These are phyloP conservation scores for Parelbella ahira DNA, from an alignment of 2,888 invertebrate genomes.

Conservation along the genomic window DNA sequence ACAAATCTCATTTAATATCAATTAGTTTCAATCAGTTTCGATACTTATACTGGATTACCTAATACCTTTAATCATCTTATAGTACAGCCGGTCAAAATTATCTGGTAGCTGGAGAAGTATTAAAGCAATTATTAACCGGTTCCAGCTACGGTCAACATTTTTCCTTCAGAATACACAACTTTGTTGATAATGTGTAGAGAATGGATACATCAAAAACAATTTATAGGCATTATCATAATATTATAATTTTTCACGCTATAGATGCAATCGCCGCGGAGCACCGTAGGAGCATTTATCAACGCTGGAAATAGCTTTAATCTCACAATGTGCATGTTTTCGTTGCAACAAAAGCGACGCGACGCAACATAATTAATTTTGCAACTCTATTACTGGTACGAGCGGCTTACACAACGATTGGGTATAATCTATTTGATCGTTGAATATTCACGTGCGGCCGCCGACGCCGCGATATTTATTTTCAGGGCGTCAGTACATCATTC, in stretches of 20 bases:
- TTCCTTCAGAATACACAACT: no score
- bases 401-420: conserved; percentile 13
- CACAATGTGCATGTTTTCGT: conserved; percentile 20
- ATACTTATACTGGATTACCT: no score
- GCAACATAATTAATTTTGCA: conserved; percentile 25
- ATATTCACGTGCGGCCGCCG: conserved; percentile 29
- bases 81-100: no score
- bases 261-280: conserved; percentile 15
- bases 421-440: conserved; percentile 32
- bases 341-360: conserved; percentile 18
- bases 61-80: no score
- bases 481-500: conserved; percentile 63
- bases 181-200: no score
- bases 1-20: conserved; percentile 23
- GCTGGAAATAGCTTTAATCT: conserved; percentile 14
- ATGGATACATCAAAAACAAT: no score
- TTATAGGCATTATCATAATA: conserved; percentile 1
- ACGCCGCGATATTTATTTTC: conserved; percentile 26
- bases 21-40: no score
- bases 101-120: no score
- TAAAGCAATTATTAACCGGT: no score
- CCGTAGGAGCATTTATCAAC: conserved; percentile 19
- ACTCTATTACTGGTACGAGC: conserved; percentile 18
- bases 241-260: conserved; percentile 15
- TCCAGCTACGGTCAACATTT: no score